These are phyloP conservation scores for Panzeria rudis DNA, from an alignment of 2,888 invertebrate species.

Conservation along the genomic window DNA sequence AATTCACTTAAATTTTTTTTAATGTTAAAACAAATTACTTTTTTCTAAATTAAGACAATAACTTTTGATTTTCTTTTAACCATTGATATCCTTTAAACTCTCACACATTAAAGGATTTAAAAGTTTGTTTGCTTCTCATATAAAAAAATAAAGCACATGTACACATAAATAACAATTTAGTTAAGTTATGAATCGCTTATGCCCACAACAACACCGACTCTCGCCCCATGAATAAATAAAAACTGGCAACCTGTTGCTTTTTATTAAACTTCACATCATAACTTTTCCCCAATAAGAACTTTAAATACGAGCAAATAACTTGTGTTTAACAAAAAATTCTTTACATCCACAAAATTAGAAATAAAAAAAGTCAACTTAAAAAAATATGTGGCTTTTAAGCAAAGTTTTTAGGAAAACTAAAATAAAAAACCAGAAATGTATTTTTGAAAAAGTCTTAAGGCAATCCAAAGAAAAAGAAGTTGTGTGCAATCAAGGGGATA, in stretches of 20 bases:
- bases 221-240: background rate
- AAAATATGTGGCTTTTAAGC: background rate
- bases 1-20: constrained; percentile 13
- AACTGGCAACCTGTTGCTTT: constrained; percentile 63
- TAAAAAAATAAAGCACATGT: background rate
- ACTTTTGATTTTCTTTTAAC: background rate
- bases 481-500: too few relatives aligned
- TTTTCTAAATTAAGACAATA: background rate
- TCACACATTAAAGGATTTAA: constrained; percentile 19
- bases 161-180: constrained; percentile 57
- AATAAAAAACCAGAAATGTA: background rate
- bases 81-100: constrained; percentile 1
- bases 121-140: constrained; percentile 39
- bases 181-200: constrained; percentile 28
- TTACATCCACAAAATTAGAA: too few relatives aligned
- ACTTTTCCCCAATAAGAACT: constrained; percentile 14
- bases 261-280: constrained; percentile 33
- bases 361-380: background rate
- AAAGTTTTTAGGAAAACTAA: background rate
- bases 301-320: background rate
- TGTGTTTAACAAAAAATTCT: background rate
- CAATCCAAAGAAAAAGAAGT: too few relatives aligned
- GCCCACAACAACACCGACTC: background rate
- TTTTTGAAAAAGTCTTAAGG: too few relatives aligned
- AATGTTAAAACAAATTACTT: background rate